Conservation (phyloP, 2,113 vertebrate species). For the Mus pahari region DNA sequence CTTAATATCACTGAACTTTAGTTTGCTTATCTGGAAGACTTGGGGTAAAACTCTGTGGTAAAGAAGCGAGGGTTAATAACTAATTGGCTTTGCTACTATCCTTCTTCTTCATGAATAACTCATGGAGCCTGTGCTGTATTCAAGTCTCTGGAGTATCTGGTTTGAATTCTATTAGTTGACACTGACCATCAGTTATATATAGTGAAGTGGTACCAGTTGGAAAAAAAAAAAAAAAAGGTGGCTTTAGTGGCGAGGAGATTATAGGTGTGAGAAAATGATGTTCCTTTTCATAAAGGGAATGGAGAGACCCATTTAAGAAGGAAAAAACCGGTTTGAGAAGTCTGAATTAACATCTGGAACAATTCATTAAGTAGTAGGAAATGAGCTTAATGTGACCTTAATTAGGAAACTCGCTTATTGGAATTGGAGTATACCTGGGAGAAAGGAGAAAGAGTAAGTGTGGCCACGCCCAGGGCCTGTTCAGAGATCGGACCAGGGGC, state of each 20-base stretch:
- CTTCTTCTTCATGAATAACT: neutral
- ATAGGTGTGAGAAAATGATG: neutral
- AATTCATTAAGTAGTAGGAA: conserved; percentile 6
- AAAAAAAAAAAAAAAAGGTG: neutral
- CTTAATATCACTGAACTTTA: neutral
- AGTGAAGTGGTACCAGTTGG: neutral
- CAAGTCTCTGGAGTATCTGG: neutral
- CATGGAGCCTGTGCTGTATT: too few species aligned
- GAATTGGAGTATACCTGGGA: neutral
- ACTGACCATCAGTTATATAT: neutral
- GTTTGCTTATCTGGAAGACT: conserved; percentile 9
- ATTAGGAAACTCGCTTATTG: neutral
- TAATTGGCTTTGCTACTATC: neutral
- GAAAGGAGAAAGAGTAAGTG: neutral
- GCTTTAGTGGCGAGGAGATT: neutral
- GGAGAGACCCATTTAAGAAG: neutral
- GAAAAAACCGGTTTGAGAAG: neutral
- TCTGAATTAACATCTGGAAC: neutral
- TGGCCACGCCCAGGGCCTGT: neutral
- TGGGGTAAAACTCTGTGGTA: neutral
- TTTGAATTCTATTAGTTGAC: neutral
- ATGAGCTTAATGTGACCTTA: neutral
- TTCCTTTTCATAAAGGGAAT: conserved; percentile 6
- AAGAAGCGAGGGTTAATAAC: neutral
- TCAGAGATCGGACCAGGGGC: neutral